phyloP scores from a whole-genome alignment of 2,888 invertebrate species.

The Tanytarsus gracilentus region DNA sequence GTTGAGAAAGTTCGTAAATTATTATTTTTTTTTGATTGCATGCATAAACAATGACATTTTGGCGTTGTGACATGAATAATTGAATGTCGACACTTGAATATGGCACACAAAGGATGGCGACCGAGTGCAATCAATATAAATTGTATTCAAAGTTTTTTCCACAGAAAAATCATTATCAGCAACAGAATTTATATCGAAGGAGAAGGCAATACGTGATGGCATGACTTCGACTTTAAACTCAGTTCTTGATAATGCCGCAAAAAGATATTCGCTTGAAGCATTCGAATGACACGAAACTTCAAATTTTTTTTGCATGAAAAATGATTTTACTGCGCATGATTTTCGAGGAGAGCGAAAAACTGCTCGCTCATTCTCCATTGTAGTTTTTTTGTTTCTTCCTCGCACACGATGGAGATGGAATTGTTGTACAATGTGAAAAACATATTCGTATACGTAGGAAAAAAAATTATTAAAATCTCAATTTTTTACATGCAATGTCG shows the following conservation, averaged over 20 bases:
- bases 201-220: background rate
- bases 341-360: slow-evolving; percentile 3
- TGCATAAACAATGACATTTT: background rate
- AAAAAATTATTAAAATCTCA: no score
- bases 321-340: slow-evolving; percentile 7
- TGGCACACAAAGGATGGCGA: no score
- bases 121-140: no score
- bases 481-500: slow-evolving; percentile 12
- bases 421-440: slow-evolving; percentile 12
- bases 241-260: background rate
- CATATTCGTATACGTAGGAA: background rate
- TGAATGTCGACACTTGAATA: no score
- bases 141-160: no score
- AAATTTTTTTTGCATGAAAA: background rate
- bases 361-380: slow-evolving; percentile 10
- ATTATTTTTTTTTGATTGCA: background rate
- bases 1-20: no score
- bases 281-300: background rate
- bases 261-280: background rate
- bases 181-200: no score
- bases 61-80: slow-evolving; percentile 1
- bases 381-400: slow-evolving; percentile 1
- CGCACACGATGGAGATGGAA: slow-evolving; percentile 4
- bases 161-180: no score
- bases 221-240: background rate